These are phyloP conservation scores for Euplexia lucipara DNA, from an alignment of 2,888 invertebrate genomes.

Conservation along the genomic window DNA sequence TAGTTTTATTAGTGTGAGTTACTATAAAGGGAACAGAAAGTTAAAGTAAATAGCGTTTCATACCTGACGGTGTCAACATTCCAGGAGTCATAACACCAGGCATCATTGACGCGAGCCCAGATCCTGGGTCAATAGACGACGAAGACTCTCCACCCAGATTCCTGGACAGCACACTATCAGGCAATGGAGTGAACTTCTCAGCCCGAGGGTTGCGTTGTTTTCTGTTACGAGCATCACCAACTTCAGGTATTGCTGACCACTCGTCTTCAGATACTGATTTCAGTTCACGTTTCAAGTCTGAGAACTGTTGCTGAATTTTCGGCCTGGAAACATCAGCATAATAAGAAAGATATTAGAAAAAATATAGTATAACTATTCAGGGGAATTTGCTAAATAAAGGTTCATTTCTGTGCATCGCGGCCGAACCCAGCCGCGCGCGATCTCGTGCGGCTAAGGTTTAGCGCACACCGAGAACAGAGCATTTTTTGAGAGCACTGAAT, in stretches of 20 bases:
- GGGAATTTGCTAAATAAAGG: too few species aligned
- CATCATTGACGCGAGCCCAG: constrained; percentile 96
- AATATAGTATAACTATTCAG: too few species aligned
- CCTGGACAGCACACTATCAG: constrained; percentile 97
- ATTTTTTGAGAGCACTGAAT: too few species aligned
- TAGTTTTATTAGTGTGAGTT: too few species aligned
- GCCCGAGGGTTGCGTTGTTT: constrained; percentile 98
- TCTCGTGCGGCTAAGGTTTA: too few species aligned
- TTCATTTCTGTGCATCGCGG: too few species aligned
- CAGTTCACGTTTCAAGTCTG: constrained; percentile 97
- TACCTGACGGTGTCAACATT: constrained; percentile 96
- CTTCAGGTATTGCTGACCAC: constrained; percentile 99
- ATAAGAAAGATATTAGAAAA: background rate
- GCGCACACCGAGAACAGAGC: too few species aligned
- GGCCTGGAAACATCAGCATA: constrained; percentile 90
- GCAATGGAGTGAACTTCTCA: constrained; percentile 99
- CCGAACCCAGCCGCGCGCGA: too few species aligned
- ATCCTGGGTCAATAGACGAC: constrained; percentile 95
- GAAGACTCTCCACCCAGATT: constrained; percentile 96
- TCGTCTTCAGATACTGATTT: constrained; percentile 97
- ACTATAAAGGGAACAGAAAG: too few species aligned
- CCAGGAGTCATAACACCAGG: constrained; percentile 96
- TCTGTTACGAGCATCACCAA: constrained; percentile 99
- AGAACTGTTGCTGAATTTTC: constrained; percentile 99
- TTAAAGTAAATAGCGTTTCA: constrained; percentile 5